A percentile compares a stretch with the other conserved stretches of the same genome.
phyloP scores from a whole-genome alignment of 2,888 invertebrate species.

The Lithophane ornitopus region DNA sequence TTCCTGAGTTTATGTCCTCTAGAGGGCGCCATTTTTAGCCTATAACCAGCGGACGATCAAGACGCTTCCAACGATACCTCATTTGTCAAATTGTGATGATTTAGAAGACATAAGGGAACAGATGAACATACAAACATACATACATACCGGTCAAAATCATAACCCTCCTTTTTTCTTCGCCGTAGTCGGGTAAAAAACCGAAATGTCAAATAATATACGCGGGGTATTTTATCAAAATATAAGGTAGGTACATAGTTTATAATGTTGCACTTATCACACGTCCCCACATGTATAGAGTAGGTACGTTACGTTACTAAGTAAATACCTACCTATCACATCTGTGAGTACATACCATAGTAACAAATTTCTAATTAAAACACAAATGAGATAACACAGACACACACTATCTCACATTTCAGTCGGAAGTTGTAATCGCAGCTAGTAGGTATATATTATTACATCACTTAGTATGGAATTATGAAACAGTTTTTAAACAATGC shows the following conservation, averaged over 20 bases:
- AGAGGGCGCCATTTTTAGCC: no score
- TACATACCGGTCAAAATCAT: no score
- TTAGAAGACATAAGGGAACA: no score
- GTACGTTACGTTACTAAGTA: background rate
- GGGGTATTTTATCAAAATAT: background rate
- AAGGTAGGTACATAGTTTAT: background rate
- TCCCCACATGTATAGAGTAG: slow-evolving; percentile 7
- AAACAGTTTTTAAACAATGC: slow-evolving; percentile 9
- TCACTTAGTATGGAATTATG: slow-evolving; percentile 29
- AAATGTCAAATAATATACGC: background rate
- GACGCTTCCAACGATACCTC: no score
- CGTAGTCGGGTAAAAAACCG: no score
- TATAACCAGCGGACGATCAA: no score
- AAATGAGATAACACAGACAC: slow-evolving; percentile 43
- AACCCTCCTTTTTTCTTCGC: no score
- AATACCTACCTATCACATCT: slow-evolving; percentile 18
- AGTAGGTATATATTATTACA: slow-evolving; percentile 22
- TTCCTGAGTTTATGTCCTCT: no score
- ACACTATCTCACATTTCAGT: slow-evolving; percentile 27
- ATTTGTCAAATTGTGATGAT: no score
- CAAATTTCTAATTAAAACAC: slow-evolving; percentile 31
- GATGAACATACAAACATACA: no score
- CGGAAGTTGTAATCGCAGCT: slow-evolving; percentile 39
- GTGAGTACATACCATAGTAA: slow-evolving; percentile 17
- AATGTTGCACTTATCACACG: background rate